These are phyloP conservation scores for Corythaeola cristata DNA, from an alignment of 2,113 vertebrate species.

Conservation along the genomic window DNA sequence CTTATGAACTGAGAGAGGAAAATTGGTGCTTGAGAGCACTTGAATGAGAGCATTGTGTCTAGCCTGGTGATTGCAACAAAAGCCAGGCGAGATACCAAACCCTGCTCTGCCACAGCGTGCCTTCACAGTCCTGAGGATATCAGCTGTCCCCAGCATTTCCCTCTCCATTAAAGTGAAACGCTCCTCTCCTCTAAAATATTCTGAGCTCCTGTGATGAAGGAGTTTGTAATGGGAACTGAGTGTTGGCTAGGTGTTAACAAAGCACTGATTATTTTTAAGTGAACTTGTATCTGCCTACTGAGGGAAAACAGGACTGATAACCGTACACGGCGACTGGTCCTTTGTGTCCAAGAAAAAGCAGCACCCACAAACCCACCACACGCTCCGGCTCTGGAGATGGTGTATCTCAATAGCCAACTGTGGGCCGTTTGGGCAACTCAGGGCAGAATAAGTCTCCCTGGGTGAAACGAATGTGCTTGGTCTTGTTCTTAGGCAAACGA, in stretches of 20 bases:
- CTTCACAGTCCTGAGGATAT: neutral
- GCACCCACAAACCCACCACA: neutral
- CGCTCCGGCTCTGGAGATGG: neutral
- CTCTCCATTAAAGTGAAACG: neutral
- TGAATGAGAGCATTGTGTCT: neutral
- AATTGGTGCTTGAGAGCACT: neutral
- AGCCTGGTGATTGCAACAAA: neutral
- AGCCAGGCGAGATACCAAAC: neutral
- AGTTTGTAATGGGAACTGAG: neutral
- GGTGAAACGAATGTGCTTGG: neutral
- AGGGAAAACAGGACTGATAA: neutral
- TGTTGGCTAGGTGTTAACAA: neutral
- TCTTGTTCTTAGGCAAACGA: neutral
- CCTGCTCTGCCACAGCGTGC: neutral
- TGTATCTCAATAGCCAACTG: fast-evolving
- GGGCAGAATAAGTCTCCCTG: neutral
- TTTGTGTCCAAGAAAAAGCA: neutral
- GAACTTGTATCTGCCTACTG: neutral
- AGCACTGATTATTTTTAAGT: neutral
- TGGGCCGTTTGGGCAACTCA: neutral
- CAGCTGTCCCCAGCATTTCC: neutral
- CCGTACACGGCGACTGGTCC: neutral
- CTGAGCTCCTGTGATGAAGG: neutral
- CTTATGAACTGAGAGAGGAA: neutral
- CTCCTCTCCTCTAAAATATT: neutral